phyloP scores from a whole-genome alignment of 2,888 invertebrate genomes.

The Pseudoips prasinana region DNA sequence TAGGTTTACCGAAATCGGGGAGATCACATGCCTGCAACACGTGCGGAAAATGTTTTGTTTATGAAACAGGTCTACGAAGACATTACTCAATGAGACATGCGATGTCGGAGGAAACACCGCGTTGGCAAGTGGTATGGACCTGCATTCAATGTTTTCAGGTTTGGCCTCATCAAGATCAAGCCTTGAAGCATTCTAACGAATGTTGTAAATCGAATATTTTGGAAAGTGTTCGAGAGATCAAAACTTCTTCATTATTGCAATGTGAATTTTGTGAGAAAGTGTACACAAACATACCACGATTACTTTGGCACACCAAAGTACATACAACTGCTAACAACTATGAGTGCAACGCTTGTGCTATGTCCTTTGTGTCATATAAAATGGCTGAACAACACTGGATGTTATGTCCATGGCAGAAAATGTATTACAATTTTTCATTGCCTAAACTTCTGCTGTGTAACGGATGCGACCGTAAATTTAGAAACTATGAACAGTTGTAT shows the following conservation, averaged over 20 bases:
- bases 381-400: constrained; percentile 69
- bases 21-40: constrained; percentile 61
- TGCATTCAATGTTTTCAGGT: constrained; percentile 75
- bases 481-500: constrained; percentile 72
- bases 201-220: constrained; percentile 55
- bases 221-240: constrained; percentile 63
- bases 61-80: constrained; percentile 69
- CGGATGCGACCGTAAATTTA: constrained; percentile 72
- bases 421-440: constrained; percentile 62
- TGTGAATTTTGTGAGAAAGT: constrained; percentile 77
- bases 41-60: constrained; percentile 75
- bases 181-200: constrained; percentile 56
- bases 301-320: constrained; percentile 63
- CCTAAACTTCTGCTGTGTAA: constrained; percentile 72
- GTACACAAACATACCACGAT: constrained; percentile 68
- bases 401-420: constrained; percentile 62
- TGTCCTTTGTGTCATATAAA: constrained; percentile 61
- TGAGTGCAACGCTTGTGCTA: constrained; percentile 81
- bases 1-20: constrained; percentile 55
- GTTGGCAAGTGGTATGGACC: constrained; percentile 76
- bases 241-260: constrained; percentile 68
- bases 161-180: constrained; percentile 67
- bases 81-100: constrained; percentile 65
- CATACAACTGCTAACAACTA: constrained; percentile 86
- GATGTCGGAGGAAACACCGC: constrained; percentile 52